These are phyloP conservation scores for Hystrix brachyura DNA, from an alignment of 2,113 vertebrate genomes.

Conservation along the genomic window DNA sequence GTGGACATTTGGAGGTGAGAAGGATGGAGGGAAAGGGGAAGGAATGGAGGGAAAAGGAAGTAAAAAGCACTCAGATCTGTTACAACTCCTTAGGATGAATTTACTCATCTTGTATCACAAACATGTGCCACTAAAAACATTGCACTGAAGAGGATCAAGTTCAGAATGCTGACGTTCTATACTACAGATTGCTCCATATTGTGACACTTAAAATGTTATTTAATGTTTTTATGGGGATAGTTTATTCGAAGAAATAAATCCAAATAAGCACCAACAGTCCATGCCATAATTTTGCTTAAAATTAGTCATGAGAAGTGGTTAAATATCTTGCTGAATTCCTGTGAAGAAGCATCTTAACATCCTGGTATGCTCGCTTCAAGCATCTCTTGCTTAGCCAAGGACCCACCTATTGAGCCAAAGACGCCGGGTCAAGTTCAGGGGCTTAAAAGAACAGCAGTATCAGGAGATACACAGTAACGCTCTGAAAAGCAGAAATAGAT, in stretches of 20 bases:
- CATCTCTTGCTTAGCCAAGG: neutral
- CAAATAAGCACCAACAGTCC: neutral
- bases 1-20: neutral
- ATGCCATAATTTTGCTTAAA: neutral
- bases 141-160: neutral
- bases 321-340: neutral
- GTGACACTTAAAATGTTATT: neutral
- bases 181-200: neutral
- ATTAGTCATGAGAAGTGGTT: neutral
- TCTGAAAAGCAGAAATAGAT: neutral
- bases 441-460: neutral
- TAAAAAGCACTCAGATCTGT: neutral
- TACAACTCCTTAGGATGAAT: neutral
- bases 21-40: neutral
- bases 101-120: neutral
- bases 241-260: constrained; percentile 17
- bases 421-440: neutral
- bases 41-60: neutral
- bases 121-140: neutral
- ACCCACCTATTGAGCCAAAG: neutral
- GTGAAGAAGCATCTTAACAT: neutral
- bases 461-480: neutral
- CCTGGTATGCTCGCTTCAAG: neutral
- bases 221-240: neutral
- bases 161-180: neutral